Base-by-base conservation (phyloP, 37 sponge, comb jelly and placozoan genomes). In the Dysidea cf. avara region DNA sequence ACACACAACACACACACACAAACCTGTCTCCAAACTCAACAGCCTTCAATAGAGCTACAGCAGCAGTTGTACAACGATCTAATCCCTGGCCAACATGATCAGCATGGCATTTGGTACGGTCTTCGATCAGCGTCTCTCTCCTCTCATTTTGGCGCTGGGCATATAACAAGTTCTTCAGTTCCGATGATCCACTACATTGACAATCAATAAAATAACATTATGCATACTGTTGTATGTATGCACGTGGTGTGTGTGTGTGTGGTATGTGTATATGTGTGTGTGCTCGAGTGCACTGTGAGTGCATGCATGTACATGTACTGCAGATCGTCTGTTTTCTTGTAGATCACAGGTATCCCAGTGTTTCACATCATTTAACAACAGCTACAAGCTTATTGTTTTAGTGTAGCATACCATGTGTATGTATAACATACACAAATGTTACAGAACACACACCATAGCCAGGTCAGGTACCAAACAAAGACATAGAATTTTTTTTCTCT, bases 31-130 rank as follows among this genome's bases (percentile, higher is more conserved):
- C 66, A 37, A 83, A 72, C 18, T 77, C 39, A 24, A 97, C 94
- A 31, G 94, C 81, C 64, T 97, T 94, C 30, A 97, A 68, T 36
- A 90, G 69, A 3, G 88, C 98, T 16, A 90, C 98, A 52, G 97
- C 97, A 25, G 95, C 94, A 9, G 98, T 97, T 24, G 98, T 93
- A 28, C 74, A 61, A 34, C 72, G 86, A 7, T 50, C 59, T 21
- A 33, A 35, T 17, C 90, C 93, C 57, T 87, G 69, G 31, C 80
- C 84, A 11, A 84, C 76, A 48, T 93, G 91, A 71, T 97, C 98
- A 16, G 91, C 94, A 75, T 97, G 98, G 56, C 94, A 90, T n/a
- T 64, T 67, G 30, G 98, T 97, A 20, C 98, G 78, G 62, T 97
- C 98, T 39, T 83, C 83, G 49, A 97, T 82, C 55, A 97, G 62